Conservation (phyloP, 2,113 vertebrate genomes). For the Siphamia tubifer region DNA sequence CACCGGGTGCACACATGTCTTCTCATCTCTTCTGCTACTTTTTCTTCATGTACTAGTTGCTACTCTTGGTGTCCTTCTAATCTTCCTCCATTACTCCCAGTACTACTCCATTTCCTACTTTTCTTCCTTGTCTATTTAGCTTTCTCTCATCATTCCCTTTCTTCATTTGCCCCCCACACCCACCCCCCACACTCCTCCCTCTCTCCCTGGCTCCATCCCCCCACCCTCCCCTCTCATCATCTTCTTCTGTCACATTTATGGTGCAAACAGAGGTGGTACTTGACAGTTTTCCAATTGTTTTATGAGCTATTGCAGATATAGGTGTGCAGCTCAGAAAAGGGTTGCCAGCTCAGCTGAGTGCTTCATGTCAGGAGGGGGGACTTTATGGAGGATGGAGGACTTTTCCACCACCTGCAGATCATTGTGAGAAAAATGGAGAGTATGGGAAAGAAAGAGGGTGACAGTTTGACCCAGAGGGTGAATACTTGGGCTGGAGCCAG, state of each 20-base stretch:
- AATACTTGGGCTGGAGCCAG: neutral
- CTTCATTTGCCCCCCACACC: conserved; percentile 8
- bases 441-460: neutral
- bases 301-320: conserved; percentile 21
- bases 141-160: neutral
- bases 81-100: neutral
- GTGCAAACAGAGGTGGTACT: conserved; percentile 1
- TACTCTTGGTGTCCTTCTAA: neutral
- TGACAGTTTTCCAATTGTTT: conserved; percentile 44
- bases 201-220: neutral
- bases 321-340: conserved; percentile 9
- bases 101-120: neutral
- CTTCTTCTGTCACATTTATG: conserved; percentile 7
- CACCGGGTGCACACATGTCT: conserved; percentile 22
- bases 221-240: neutral
- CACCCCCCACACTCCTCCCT: neutral
- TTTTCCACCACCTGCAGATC: neutral
- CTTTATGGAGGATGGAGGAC: neutral
- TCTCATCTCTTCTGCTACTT: conserved; percentile 16
- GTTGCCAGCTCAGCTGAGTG: conserved; percentile 5
- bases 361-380: neutral
- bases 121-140: neutral
- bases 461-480: neutral
- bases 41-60: neutral
- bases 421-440: neutral